phyloP scores from a whole-genome alignment of 1,140 invertebrate genomes.

The Eubasilissa regina region DNA sequence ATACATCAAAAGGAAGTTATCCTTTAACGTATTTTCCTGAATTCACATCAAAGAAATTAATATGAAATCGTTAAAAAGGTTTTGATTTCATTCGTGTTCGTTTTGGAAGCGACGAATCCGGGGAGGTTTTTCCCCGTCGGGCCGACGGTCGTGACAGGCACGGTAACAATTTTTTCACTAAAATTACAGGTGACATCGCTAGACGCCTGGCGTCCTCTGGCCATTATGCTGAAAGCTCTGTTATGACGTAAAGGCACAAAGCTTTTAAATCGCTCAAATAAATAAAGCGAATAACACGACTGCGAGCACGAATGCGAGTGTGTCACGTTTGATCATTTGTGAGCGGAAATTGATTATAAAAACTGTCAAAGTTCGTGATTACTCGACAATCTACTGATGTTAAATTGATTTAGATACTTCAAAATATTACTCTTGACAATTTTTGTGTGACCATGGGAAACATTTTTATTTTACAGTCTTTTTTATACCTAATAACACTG shows the following conservation, averaged over 20 bases:
- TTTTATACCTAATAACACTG: too few species aligned
- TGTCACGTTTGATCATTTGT: slow-evolving; percentile 28
- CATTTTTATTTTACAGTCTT: too few species aligned
- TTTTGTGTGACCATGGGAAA: too few species aligned
- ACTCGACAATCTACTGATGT: background rate
- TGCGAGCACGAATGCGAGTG: slow-evolving; percentile 45
- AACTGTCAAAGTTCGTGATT: slow-evolving; percentile 25
- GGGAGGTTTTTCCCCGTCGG: background rate
- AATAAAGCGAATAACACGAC: slow-evolving; percentile 45
- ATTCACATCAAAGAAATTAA: slow-evolving; percentile 27
- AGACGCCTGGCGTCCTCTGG: slow-evolving; percentile 47
- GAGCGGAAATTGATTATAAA: slow-evolving; percentile 24
- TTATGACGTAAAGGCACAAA: slow-evolving; percentile 49
- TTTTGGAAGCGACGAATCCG: slow-evolving; percentile 29
- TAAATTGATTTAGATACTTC: too few species aligned
- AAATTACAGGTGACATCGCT: slow-evolving; percentile 57
- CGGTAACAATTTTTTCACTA: slow-evolving; percentile 45
- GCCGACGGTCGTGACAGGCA: slow-evolving; percentile 50
- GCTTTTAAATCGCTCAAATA: slow-evolving; percentile 55
- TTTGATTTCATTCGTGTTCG: slow-evolving; percentile 41
- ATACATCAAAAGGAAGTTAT: slow-evolving; percentile 46
- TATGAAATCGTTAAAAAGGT: slow-evolving; percentile 22
- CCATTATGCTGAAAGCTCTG: slow-evolving; percentile 55
- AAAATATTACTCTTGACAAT: too few species aligned
- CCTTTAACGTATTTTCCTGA: background rate